Percentiles rank a stretch among this genome's conserved stretches.
These are phyloP conservation scores for Cataglyphis rosenhaueri DNA, from an alignment of 2,888 invertebrate genomes.

Conservation along the genomic window DNA sequence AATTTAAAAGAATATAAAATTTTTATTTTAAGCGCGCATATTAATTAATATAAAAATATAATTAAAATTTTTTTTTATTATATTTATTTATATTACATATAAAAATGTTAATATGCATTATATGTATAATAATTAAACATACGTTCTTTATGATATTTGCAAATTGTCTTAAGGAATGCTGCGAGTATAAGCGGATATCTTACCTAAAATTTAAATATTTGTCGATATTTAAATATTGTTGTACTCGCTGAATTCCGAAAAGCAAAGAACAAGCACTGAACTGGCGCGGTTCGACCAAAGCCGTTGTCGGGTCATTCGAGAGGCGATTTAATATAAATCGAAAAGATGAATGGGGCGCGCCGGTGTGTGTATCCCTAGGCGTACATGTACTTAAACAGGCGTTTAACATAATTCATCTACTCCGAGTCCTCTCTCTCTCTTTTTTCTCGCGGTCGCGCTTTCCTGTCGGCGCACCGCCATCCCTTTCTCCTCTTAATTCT, in stretches of 20 bases:
- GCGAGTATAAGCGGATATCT: background rate
- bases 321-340: constrained; percentile 84
- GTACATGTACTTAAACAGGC: constrained; percentile 84
- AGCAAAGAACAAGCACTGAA: constrained; percentile 54
- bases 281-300: constrained; percentile 54
- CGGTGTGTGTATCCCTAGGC: constrained; percentile 81
- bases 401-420: constrained; percentile 84
- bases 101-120: background rate
- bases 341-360: constrained; percentile 83
- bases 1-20: background rate
- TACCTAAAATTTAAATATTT: constrained; percentile 14
- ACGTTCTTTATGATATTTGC: background rate
- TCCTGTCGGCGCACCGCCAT: constrained; percentile 21
- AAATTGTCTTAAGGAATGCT: background rate
- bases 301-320: constrained; percentile 79
- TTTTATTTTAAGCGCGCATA: background rate
- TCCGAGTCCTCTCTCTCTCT: constrained; percentile 56
- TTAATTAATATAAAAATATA: background rate
- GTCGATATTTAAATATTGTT: background rate
- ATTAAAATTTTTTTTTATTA: background rate
- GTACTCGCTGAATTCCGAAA: constrained; percentile 14
- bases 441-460: constrained; percentile 46
- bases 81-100: background rate
- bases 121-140: background rate
- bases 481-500: constrained; percentile 39